Percentiles rank a stretch among this genome's conserved stretches.
These are phyloP conservation scores for Lordiphosa mommai DNA, from an alignment of 1,140 invertebrate genomes.

Conservation along the genomic window DNA sequence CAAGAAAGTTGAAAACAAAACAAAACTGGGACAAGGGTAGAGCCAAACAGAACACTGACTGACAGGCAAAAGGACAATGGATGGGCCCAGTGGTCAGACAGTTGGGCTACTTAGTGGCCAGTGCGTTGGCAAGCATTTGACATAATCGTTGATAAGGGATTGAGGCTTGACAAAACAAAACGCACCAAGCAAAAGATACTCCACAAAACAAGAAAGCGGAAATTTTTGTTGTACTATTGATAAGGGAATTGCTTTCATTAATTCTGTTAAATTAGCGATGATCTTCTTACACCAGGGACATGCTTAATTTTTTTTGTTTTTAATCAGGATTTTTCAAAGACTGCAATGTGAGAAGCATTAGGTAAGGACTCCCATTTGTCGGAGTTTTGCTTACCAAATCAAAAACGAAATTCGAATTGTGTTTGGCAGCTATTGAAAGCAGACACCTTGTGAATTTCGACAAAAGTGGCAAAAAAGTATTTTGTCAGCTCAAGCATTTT, in stretches of 20 bases:
- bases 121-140: constrained; percentile 42
- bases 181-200: neutral
- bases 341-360: no score
- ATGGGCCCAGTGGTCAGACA: constrained; percentile 21
- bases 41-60: neutral
- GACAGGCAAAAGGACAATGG: constrained; percentile 22
- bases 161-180: constrained; percentile 24
- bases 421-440: no score
- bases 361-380: no score
- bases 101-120: constrained; percentile 58
- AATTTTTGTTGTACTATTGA: no score
- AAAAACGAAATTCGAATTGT: no score
- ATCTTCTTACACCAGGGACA: constrained; percentile 8
- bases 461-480: no score
- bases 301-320: no score
- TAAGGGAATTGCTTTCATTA: neutral
- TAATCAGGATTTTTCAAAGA: no score
- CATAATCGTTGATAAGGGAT: constrained; percentile 73
- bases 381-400: no score
- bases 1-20: neutral
- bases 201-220: neutral
- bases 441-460: no score
- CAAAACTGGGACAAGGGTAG: constrained; percentile 2
- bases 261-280: neutral
- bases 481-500: no score